phyloP scores from a whole-genome alignment of 2,113 vertebrate species.

The Odontophorus gujanensis region DNA sequence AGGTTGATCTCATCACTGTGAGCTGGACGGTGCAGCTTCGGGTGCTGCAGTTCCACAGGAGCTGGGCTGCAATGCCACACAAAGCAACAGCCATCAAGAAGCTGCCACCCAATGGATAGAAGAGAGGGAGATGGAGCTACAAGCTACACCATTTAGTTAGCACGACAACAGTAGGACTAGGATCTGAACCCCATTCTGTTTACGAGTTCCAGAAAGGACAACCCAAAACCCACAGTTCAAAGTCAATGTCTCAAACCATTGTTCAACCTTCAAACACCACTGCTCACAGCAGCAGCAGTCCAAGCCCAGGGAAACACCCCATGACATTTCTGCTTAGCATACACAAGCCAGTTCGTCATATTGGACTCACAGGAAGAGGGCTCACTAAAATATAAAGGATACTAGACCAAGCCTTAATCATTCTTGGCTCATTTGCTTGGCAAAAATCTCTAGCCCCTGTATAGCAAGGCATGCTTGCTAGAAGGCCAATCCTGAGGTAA shows the following conservation, averaged over 20 bases:
- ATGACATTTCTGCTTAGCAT: neutral
- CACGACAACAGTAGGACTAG: neutral
- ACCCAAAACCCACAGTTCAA: neutral
- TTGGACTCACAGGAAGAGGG: neutral
- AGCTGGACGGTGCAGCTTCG: constrained; percentile 79
- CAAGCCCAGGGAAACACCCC: neutral
- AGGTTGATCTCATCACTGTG: constrained; percentile 85
- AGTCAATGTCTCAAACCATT: neutral
- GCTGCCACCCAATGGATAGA: neutral
- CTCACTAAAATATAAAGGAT: neutral
- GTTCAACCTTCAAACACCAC: neutral
- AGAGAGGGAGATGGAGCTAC: neutral
- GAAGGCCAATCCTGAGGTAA: neutral
- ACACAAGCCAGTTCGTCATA: neutral
- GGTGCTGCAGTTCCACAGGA: constrained; percentile 84
- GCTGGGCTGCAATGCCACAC: constrained; percentile 79
- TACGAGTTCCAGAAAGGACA: neutral
- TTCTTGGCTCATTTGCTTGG: neutral
- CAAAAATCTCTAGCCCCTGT: neutral
- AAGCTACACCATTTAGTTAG: rapidly evolving
- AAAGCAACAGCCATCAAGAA: neutral
- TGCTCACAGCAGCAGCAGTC: neutral
- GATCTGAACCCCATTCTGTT: neutral
- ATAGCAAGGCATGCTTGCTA: neutral
- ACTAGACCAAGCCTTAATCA: neutral